Evolutionary conservation across 1,140 invertebrate species (phyloP), one percentile per base, ranked within the genome.

Genomic region (Camponotus vicinus): DNA sequence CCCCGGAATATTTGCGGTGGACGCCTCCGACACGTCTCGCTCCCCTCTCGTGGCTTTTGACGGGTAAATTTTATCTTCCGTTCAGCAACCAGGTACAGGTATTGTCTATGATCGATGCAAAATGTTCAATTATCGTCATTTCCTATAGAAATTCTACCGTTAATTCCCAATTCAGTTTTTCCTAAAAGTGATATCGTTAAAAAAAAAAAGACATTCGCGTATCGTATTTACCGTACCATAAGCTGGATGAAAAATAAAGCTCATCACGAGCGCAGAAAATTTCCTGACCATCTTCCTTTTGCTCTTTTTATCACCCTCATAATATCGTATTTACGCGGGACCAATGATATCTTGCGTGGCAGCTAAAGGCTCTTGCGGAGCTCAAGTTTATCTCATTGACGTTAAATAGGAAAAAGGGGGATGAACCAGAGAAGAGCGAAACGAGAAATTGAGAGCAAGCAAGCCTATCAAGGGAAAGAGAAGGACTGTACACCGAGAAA

Each of bases 321-420:
- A 82, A 82, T 82, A 82, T 73, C 66, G 49, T 80, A 80, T 45
- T 82, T 73, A 73, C 18, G 78, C 66, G 52, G 11, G 49, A 21
- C 49, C 55, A 57, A 82, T 82, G 78, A 82, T 82, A 82, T 82
- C 73, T 82, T 52, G 37, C 78, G 32, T 52, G 13, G 66, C 67
- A 52, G 52, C 67, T 55, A 73, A 45, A 45, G 42, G 42, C 42
- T 40, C 18, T 21, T 55, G 15, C 66, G 9, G 49, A 73, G 49
- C 27, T 82, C 13, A 15, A 57, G 78, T 82, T 82, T 82, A 82
- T 82, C 67, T 82, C 67, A 70, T 73, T 73, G 78, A 71, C 67
- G 55, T 73, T 69, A 82, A 73, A 78, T 66, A 78, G 57, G 1
- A 78, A 78, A 78, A 73, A 73, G 67, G 40, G 79, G 73, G 59